phyloP scores from a whole-genome alignment of 2,888 invertebrate genomes.

The Netelia inedita region DNA sequence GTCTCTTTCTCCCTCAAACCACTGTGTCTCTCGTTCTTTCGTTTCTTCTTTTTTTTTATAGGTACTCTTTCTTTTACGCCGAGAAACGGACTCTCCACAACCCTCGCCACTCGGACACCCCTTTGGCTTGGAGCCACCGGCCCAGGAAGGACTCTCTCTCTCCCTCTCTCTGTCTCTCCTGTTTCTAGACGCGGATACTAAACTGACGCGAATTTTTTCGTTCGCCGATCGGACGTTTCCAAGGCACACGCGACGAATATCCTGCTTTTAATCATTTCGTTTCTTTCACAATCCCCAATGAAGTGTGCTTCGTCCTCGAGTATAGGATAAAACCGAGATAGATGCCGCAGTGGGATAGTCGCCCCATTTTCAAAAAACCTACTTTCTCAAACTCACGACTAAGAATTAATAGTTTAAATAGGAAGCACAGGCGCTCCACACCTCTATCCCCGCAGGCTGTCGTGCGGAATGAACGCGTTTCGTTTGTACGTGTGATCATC shows the following conservation, averaged over 20 bases:
- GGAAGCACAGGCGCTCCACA: too few species aligned
- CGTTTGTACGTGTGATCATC: too few species aligned
- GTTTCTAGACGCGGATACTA: background rate
- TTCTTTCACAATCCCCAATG: background rate
- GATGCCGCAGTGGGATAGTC: too few species aligned
- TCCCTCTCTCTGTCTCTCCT: background rate
- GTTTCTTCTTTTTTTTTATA: background rate
- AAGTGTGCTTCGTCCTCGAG: too few species aligned
- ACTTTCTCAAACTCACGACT: too few species aligned
- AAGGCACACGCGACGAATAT: background rate
- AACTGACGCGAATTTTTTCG: conserved; percentile 31
- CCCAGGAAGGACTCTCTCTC: conserved; percentile 11
- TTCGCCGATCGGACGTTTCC: conserved; percentile 21
- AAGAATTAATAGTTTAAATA: too few species aligned
- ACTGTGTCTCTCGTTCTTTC: background rate
- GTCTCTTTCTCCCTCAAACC: background rate
- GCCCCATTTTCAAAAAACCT: too few species aligned
- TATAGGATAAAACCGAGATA: too few species aligned
- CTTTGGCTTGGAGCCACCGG: conserved; percentile 54
- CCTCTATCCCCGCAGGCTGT: too few species aligned
- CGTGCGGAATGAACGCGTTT: too few species aligned
- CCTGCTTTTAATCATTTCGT: conserved; percentile 30
- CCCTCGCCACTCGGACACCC: conserved; percentile 39
- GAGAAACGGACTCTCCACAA: conserved; percentile 39
- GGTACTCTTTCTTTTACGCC: conserved; percentile 9